Evolutionary conservation across 2,888 invertebrate genomes (phyloP), one percentile per base, ranked within the genome.

Genomic region (Homarus gammarus): DNA sequence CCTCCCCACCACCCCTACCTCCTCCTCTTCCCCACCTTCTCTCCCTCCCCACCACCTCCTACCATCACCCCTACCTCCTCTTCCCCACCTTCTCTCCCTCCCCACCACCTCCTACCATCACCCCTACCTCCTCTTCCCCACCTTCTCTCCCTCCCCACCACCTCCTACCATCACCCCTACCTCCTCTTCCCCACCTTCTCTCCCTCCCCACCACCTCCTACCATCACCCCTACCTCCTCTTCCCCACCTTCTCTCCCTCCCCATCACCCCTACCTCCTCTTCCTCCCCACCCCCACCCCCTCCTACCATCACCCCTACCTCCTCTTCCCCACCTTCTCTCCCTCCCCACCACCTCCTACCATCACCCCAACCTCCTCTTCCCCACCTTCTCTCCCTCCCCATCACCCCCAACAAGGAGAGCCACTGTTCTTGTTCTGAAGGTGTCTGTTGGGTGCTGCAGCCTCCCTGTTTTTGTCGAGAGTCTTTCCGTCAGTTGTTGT

Each of bases 251-350:
- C 73, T 31, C 2, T 77, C 77, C 49, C 77, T 49, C 44, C 49
- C 73, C 27, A 38, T 73, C 44, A n/a, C 75, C 44, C 36, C 44
- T 38, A 72, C 33, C 38, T 38, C 38, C 72, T 72, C 72, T 72
- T 72, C 38, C 72, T 38, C 33, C n/a, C 38, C n/a, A n/a, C 49
- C 75, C 44, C 44, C 44, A 3, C 44, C 44, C 6, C 44, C 44
- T 44, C 44, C 2, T 10, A 12, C 44, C 44, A n/a, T n/a, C n/a
- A n/a, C n/a, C n/a, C n/a, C n/a, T n/a, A n/a, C n/a, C n/a, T n/a
- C n/a, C n/a, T n/a, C n/a, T n/a, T n/a, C n/a, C n/a, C n/a, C n/a
- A n/a, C n/a, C n/a, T n/a, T n/a, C n/a, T n/a, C n/a, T n/a, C n/a
- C n/a, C n/a, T n/a, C n/a, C n/a, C 22, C 56, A 56, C 18, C 56